Percentiles rank a stretch among this genome's conserved stretches.
These are phyloP conservation scores for Raja brachyura DNA, from an alignment of 2,113 vertebrate genomes.

Conservation along the genomic window DNA sequence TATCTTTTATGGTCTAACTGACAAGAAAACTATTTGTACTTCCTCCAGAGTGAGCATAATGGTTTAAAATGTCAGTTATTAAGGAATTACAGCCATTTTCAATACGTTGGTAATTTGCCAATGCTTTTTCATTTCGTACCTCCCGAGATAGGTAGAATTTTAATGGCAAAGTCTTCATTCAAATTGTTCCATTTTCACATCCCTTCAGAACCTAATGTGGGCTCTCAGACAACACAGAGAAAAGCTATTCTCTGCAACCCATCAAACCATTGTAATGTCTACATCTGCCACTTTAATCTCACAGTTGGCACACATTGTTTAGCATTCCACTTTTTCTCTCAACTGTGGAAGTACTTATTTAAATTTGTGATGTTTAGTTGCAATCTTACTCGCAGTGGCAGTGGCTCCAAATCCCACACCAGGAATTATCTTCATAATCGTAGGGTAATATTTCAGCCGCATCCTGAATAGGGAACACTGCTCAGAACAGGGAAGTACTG, in stretches of 20 bases:
- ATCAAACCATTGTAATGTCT: not conserved
- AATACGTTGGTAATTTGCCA: constrained; percentile 10
- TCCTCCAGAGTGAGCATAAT: constrained; percentile 24
- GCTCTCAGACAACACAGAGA: not conserved
- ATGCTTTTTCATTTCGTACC: not conserved
- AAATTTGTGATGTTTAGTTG: not conserved
- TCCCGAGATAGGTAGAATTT: not conserved
- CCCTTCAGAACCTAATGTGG: not conserved
- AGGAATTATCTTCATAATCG: not conserved
- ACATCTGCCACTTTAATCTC: not conserved
- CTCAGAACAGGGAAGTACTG: not conserved
- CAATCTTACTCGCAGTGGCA: not conserved
- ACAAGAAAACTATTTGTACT: constrained; percentile 16
- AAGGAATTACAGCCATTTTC: constrained; percentile 25
- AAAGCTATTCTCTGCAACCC: not conserved
- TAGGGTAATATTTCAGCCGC: not conserved
- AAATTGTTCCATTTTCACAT: not conserved
- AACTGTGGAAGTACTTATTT: not conserved
- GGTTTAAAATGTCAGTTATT: constrained; percentile 4
- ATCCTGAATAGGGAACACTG: not conserved
- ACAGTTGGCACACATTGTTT: not conserved
- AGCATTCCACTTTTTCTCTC: not conserved
- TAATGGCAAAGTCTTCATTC: not conserved
- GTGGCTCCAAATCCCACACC: not conserved
- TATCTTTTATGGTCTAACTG: constrained; percentile 31